These are phyloP conservation scores for Euspilapteryx auroguttella DNA, from an alignment of 2,888 invertebrate species.

Conservation along the genomic window DNA sequence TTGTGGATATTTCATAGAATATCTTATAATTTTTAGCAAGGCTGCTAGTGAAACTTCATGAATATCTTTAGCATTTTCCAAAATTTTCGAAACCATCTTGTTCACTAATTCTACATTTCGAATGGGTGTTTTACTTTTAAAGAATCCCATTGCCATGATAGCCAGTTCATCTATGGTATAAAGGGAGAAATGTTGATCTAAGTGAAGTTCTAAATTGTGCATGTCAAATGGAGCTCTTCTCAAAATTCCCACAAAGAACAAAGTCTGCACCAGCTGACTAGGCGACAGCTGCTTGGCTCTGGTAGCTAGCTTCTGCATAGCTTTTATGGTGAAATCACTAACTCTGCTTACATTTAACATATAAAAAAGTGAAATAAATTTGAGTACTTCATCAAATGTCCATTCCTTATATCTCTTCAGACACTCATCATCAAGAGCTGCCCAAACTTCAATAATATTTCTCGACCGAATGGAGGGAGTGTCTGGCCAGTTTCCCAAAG, in stretches of 20 bases:
- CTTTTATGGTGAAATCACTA: slow-evolving; percentile 57
- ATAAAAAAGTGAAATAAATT: slow-evolving; percentile 67
- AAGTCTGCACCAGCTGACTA: slow-evolving; percentile 65
- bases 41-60: slow-evolving; percentile 69
- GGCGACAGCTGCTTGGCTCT: slow-evolving; percentile 62
- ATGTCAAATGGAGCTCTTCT: slow-evolving; percentile 60
- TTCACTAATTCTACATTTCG: slow-evolving; percentile 44
- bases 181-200: slow-evolving; percentile 50
- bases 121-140: slow-evolving; percentile 71
- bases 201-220: slow-evolving; percentile 66
- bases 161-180: slow-evolving; percentile 69
- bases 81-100: slow-evolving; percentile 52
- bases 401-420: slow-evolving; percentile 38
- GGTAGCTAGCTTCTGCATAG: slow-evolving; percentile 55
- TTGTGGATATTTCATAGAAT: slow-evolving; percentile 43
- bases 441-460: slow-evolving; percentile 68
- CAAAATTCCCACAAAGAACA: slow-evolving; percentile 67
- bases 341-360: slow-evolving; percentile 53
- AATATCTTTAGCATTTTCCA: slow-evolving; percentile 47
- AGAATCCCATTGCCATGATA: slow-evolving; percentile 75
- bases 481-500: slow-evolving; percentile 52
- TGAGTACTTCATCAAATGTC: slow-evolving; percentile 55
- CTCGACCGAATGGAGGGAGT: slow-evolving; percentile 49
- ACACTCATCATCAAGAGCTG: slow-evolving; percentile 68
- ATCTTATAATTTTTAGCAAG: slow-evolving; percentile 67